Percentiles rank a stretch among this genome's conserved stretches.
These are phyloP conservation scores for Antennarius maculatus DNA, from an alignment of 2,797 vertebrate species.

Conservation along the genomic window DNA sequence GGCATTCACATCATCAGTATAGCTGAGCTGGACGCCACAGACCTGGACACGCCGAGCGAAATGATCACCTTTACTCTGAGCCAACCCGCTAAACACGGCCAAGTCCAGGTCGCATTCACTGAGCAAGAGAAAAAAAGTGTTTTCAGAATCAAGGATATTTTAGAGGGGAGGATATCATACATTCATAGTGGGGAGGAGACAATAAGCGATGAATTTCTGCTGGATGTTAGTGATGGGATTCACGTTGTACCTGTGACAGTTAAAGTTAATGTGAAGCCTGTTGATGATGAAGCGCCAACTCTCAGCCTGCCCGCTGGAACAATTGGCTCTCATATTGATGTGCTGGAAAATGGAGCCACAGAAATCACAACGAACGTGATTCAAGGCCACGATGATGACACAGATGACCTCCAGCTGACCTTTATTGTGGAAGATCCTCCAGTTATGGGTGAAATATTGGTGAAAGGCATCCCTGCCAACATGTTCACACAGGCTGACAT, in stretches of 20 bases:
- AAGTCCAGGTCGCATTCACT: slow-evolving; percentile 80
- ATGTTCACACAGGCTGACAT: slow-evolving; percentile 92
- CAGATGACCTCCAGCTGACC: slow-evolving; percentile 90
- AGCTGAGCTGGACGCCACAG: slow-evolving; percentile 86
- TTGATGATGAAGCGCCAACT: slow-evolving; percentile 85
- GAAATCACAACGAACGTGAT: slow-evolving; percentile 91
- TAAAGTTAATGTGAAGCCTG: slow-evolving; percentile 85
- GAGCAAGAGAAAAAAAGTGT: slow-evolving; percentile 79
- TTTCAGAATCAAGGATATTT: slow-evolving; percentile 87
- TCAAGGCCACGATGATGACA: slow-evolving; percentile 86
- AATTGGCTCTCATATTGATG: slow-evolving; percentile 89
- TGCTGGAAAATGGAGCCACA: slow-evolving; percentile 90
- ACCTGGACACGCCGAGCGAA: slow-evolving; percentile 85
- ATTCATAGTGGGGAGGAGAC: slow-evolving; percentile 87
- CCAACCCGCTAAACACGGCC: slow-evolving; percentile 86
- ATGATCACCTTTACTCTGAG: slow-evolving; percentile 88
- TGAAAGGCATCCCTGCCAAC: slow-evolving; percentile 84
- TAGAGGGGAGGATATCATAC: slow-evolving; percentile 86
- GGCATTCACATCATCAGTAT: slow-evolving; percentile 83
- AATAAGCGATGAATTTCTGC: slow-evolving; percentile 83
- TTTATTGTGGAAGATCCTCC: slow-evolving; percentile 90
- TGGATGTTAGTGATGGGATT: slow-evolving; percentile 91
- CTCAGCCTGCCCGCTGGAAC: slow-evolving; percentile 84
- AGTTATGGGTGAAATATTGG: slow-evolving; percentile 85
- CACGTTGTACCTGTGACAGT: slow-evolving; percentile 89